Evolutionary conservation across 2,797 vertebrate species (phyloP), one percentile per base, ranked within the genome.

Genomic region (Limnodromus scolopaceus): DNA sequence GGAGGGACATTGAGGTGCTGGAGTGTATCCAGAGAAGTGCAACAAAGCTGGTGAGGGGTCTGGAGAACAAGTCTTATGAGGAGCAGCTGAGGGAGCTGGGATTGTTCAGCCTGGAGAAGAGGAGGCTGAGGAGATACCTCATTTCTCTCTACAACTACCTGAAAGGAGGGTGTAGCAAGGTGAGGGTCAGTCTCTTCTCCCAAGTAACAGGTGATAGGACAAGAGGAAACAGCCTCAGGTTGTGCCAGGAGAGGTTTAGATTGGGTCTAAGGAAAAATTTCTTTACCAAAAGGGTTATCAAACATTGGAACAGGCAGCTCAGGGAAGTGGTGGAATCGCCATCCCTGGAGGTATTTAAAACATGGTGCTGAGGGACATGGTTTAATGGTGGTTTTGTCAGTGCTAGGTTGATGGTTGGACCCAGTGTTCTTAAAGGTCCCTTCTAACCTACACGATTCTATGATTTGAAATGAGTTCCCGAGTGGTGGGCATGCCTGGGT

Each of bases 401-500:
- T 16, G 22, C 34, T 57, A 11, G 22, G 22, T 16, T 58, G 55
- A 36, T 36, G 55, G 22, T 24, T 58, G 55, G 55, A 58, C 14
- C 36, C 14, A 9, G n/a, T 57, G 20, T 34, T 57, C n/a, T 34
- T 23, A 57, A 57, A 57, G n/a, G 22, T 15, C n/a, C 55, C 55
- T 57, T 57, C 55, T 34, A 24, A 34, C 55, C 55, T 34, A 58
- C n/a, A 57, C 1, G 32, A 57, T 55, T 55, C 54, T 34, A 16
- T 57, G 55, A 34, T 15, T 24, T 10, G 6, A 57, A 45, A 46
- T 10, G 65, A 41, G 28, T 23, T 79, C 34, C 41, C 7, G 8
- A 71, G 51, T 15, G 27, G 11, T 3, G 28, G 70, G 60, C 0
- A 2, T 0, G 0, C 14, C 49, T 0, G 45, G 22, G 45, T 10